Conservation (phyloP, 2,888 invertebrate genomes). For the Limnephilus rhombicus region DNA sequence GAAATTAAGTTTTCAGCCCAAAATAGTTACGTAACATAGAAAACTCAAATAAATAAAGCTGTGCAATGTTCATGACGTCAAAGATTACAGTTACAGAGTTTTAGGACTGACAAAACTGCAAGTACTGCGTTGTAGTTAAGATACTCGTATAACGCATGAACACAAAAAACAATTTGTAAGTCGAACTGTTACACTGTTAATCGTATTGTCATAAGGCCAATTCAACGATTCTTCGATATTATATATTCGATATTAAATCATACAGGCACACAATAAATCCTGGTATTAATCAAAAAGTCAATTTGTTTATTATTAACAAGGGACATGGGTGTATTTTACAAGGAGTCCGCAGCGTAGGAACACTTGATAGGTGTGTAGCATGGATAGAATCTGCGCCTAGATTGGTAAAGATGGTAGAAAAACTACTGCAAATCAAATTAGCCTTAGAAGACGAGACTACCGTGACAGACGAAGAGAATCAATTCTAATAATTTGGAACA, state of each 20-base stretch:
- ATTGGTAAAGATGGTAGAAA: background rate
- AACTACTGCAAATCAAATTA: background rate
- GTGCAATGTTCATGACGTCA: background rate
- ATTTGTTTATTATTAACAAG: slow-evolving; percentile 1
- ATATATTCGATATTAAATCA: background rate
- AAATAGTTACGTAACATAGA: background rate
- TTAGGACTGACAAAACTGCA: background rate
- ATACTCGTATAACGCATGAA: background rate
- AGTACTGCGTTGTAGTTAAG: background rate
- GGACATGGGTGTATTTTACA: background rate
- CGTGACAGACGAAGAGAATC: background rate
- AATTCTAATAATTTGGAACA: no score
- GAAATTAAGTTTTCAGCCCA: no score
- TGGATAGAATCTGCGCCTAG: background rate
- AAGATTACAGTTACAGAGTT: background rate
- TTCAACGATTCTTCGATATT: background rate
- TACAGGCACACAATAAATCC: background rate
- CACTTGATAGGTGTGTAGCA: background rate
- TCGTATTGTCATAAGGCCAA: background rate
- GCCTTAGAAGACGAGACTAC: background rate
- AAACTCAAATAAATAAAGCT: background rate
- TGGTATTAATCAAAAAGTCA: background rate
- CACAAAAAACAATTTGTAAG: background rate
- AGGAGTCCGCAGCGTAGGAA: background rate
- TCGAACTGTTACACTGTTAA: background rate